Percentiles rank a stretch among this genome's conserved stretches.
Conservation (phyloP, 2,797 vertebrate genomes). For the Betta splendens region DNA sequence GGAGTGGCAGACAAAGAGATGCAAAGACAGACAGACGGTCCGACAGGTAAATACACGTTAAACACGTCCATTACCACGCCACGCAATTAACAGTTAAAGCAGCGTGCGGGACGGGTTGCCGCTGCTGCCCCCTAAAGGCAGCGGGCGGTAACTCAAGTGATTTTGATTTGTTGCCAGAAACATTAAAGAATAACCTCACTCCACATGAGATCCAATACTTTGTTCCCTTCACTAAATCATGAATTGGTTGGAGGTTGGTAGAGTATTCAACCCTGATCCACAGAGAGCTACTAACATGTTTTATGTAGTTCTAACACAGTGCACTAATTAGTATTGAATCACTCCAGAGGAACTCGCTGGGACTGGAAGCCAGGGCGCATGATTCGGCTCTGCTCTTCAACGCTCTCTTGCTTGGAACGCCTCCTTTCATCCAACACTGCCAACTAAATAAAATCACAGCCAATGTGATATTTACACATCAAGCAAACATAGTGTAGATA, state of each 20-base stretch:
- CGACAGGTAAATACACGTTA: slow-evolving; percentile 57
- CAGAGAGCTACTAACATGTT: neutral
- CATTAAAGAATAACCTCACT: too few species aligned
- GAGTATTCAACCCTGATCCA: too few species aligned
- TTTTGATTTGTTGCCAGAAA: too few species aligned
- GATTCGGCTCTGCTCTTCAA: neutral
- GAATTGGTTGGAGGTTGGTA: too few species aligned
- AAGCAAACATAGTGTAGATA: neutral
- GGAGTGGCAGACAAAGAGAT: slow-evolving; percentile 32
- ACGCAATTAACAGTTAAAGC: slow-evolving; percentile 27
- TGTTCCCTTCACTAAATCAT: neutral
- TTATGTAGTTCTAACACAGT: neutral
- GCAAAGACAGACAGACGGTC: slow-evolving; percentile 14
- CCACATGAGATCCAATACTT: too few species aligned
- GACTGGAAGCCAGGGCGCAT: neutral
- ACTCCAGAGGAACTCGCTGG: neutral
- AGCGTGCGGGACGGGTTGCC: neutral
- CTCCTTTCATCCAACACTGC: neutral
- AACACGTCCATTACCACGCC: slow-evolving; percentile 46
- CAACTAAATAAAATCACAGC: neutral
- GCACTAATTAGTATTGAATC: neutral
- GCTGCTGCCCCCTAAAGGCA: slow-evolving; percentile 17
- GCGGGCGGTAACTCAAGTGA: slow-evolving; percentile 1
- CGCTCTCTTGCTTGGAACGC: neutral
- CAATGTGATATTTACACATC: neutral